Evolutionary conservation across 2,797 vertebrate genomes (phyloP), one percentile per base, ranked within the genome.

Genomic region (Muscicapa comitata): DNA sequence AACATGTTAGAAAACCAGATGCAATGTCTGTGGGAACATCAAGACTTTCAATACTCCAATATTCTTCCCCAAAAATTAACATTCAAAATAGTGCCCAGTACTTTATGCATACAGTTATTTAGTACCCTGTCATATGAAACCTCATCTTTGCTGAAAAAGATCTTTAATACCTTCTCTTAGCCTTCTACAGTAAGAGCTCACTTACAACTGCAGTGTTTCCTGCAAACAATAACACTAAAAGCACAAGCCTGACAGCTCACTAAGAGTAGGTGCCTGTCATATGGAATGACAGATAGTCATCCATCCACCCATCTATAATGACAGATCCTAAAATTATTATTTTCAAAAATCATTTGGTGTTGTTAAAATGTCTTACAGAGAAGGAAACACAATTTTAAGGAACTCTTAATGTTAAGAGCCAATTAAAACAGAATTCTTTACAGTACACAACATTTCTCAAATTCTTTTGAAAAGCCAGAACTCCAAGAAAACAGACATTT

Each of bases 191-290:
- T 51, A 54, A 28, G 45, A 95, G 67, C 51, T 88, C 76, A 89
- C 75, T 42, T 81, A 78, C 13, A 95, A 37, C 72, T 73, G 70
- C 80, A 93, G 55, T 61, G 42, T 91, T 92, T 62, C 63, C 76
- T 75, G 48, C 81, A 65, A 94, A 78, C 57, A 92, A 29, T 88
- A 87, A 91, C 42, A 73, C 23, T 48, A 74, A 67, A 92, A 79
- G 61, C 61, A 75, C 50, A 57, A 58, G 40, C 55, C 86, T 94
- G 95, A 92, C 77, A 94, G 55, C 77, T 94, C 31, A 14, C 15
- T 78, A 62, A 86, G 75, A 91, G 93, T 72, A 94, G 77, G 83
- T 97, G 92, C 88, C 71, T 95, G 85, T 93, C 90, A 97, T 67
- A 77, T 3, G 21, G 58, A 91, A 73, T 38, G 83, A 90, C 84